Evolutionary conservation across 2,888 invertebrate species (phyloP).

Genomic region (Lordiphosa andalusiaca): DNA sequence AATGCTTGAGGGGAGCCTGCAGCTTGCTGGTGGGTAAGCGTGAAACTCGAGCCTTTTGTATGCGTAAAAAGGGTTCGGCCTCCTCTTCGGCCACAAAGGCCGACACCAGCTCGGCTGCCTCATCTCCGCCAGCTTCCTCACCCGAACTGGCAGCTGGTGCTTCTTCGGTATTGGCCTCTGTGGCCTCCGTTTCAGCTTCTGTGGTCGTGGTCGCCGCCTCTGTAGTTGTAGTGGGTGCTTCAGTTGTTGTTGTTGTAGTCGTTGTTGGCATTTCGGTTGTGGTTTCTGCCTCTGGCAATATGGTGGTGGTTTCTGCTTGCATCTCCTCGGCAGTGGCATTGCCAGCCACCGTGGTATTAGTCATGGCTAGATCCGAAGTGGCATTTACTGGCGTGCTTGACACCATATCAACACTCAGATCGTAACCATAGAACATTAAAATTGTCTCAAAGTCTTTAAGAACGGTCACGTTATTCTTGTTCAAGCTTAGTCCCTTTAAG

Average conservation of each 20-base stretch:
- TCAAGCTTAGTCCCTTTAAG: constrained; percentile 89
- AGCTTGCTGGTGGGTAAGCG: constrained; percentile 70
- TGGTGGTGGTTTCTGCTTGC: constrained; percentile 29
- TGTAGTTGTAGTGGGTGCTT: constrained; percentile 32
- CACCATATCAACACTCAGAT: constrained; percentile 82
- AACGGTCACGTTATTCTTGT: constrained; percentile 88
- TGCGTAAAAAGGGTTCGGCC: constrained; percentile 66
- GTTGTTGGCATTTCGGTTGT: constrained; percentile 26
- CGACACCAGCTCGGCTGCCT: constrained; percentile 71
- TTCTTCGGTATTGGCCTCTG: constrained; percentile 38
- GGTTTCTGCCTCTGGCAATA: constrained; percentile 33
- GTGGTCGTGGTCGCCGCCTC: constrained; percentile 40
- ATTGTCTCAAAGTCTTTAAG: constrained; percentile 87
- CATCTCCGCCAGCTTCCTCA: constrained; percentile 52
- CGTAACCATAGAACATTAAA: constrained; percentile 90
- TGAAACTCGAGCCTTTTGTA: constrained; percentile 70
- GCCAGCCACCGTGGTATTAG: constrained; percentile 35
- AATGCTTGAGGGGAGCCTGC: constrained; percentile 64
- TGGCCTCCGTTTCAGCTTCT: constrained; percentile 32
- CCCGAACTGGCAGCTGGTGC: constrained; percentile 42
- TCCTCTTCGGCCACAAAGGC: constrained; percentile 68
- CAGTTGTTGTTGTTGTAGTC: constrained; percentile 40
- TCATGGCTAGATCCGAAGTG: constrained; percentile 20
- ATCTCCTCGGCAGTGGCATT: constrained; percentile 31
- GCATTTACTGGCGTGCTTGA: constrained; percentile 60